Evolutionary conservation across 1,140 invertebrate species (phyloP).

Genomic region (Aricia agestis): DNA sequence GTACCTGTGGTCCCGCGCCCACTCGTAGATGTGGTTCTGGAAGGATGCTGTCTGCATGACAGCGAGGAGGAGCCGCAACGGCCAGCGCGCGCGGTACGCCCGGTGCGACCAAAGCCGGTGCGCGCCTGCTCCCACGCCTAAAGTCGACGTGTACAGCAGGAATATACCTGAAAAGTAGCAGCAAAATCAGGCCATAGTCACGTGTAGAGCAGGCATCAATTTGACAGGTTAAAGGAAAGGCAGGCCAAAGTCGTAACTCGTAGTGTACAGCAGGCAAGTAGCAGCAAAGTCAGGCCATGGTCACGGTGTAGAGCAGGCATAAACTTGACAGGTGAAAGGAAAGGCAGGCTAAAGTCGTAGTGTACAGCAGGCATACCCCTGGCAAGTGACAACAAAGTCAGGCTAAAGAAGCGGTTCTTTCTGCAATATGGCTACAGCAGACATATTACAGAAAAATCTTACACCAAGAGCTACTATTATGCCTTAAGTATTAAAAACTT

Average conservation of each 20-base stretch:
- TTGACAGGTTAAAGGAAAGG: neutral
- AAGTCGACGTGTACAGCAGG: constrained; percentile 53
- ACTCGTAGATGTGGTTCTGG: constrained; percentile 86
- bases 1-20: constrained; percentile 88
- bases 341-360: neutral
- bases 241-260: too few species aligned
- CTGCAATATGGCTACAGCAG: too few species aligned
- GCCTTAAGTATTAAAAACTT: too few species aligned
- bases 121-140: constrained; percentile 87
- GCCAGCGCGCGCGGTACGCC: constrained; percentile 86
- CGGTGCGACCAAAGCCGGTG: constrained; percentile 90
- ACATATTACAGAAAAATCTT: too few species aligned
- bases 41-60: constrained; percentile 88
- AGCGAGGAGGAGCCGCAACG: constrained; percentile 84
- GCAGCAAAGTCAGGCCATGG: too few species aligned
- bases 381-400: too few species aligned
- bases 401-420: too few species aligned
- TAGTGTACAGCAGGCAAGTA: too few species aligned
- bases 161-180: constrained; percentile 8
- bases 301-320: constrained; percentile 20
- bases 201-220: neutral
- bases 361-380: too few species aligned
- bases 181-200: constrained; percentile 17
- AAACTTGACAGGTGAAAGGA: neutral
- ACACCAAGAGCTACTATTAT: too few species aligned